phyloP scores from a whole-genome alignment of 2,113 vertebrate genomes.

The Cygnus atratus region DNA sequence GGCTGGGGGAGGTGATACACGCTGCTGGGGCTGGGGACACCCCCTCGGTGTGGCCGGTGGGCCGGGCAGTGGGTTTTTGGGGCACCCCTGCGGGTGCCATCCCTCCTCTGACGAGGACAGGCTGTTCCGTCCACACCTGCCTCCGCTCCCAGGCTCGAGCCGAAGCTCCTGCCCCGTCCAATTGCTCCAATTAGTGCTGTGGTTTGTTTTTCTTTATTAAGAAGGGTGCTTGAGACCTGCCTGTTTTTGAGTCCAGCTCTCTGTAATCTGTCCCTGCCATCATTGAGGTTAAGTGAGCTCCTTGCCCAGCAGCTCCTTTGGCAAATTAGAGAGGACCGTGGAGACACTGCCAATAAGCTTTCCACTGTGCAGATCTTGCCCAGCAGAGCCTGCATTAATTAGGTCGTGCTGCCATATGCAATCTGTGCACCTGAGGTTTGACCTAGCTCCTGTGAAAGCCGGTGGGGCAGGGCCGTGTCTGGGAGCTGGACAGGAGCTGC shows the following conservation, averaged over 20 bases:
- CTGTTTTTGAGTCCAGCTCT: background rate
- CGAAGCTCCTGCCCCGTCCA: background rate
- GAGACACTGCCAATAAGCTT: background rate
- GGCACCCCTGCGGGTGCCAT: background rate
- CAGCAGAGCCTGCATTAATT: background rate
- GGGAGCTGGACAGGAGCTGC: background rate
- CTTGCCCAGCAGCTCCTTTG: conserved; percentile 37
- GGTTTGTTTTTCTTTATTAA: background rate
- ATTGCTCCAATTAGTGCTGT: background rate
- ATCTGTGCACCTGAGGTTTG: conserved; percentile 9
- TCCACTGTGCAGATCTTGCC: background rate
- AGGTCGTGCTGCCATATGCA: conserved; percentile 42
- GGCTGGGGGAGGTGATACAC: background rate
- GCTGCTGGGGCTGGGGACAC: background rate
- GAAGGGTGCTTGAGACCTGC: background rate
- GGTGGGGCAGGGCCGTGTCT: background rate
- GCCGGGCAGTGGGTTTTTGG: accelerated
- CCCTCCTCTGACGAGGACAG: accelerated
- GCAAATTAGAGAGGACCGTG: conserved; percentile 25
- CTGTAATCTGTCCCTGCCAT: background rate
- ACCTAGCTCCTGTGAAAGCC: background rate
- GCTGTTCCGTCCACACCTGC: accelerated
- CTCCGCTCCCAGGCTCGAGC: accelerated
- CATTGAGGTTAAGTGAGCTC: conserved; percentile 19
- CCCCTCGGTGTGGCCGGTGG: accelerated